Evolutionary conservation across 2,888 invertebrate species (phyloP), one percentile per base, ranked within the genome.

Genomic region (Beris chalybata): DNA sequence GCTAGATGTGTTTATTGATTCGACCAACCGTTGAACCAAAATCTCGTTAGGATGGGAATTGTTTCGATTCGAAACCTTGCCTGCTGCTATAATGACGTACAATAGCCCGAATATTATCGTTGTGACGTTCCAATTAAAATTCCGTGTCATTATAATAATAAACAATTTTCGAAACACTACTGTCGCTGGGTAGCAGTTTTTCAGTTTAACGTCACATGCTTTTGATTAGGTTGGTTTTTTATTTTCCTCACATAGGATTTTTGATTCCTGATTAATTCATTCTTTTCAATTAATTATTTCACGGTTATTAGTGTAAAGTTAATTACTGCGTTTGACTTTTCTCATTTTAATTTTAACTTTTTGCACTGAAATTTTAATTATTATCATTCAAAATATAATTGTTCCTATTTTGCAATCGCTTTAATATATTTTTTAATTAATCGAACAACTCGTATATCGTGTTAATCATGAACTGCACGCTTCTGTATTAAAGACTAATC

Each of bases 91-190:
- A 15, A 59, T 45, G 43, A 66, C 48, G 58, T 66, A 67, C 52
- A 70, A 32, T 22, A 70, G 53, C 59, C 52, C 64, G 66, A 63
- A 59, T 47, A 63, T 61, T 52, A 65, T n/a, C 48, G 56, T 56
- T 61, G 15, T 54, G 31, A 61, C 64, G 66, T 70, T 64, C 38
- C 64, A 67, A 53, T 52, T 52, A 57, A 70, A 70, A 66, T 61
- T 58, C 56, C 64, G 67, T 66, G 66, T 70, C 69, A 70, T 70
- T 70, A 70, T 70, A 70, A 65, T 47, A 57, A 3, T 15, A 53
- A 53, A 53, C 4, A 15, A 22, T 22, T 7, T 22, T 22, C 12
- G 6, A 45, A 58, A 29, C 15, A 45, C 47, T 45, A 64, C 64
- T 64, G 66, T 68, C 66, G 55, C 22, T 22, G 22, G 22, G 12